These are phyloP conservation scores for Phrynocephalus forsythii DNA, from an alignment of 2,797 vertebrate species.

Conservation along the genomic window DNA sequence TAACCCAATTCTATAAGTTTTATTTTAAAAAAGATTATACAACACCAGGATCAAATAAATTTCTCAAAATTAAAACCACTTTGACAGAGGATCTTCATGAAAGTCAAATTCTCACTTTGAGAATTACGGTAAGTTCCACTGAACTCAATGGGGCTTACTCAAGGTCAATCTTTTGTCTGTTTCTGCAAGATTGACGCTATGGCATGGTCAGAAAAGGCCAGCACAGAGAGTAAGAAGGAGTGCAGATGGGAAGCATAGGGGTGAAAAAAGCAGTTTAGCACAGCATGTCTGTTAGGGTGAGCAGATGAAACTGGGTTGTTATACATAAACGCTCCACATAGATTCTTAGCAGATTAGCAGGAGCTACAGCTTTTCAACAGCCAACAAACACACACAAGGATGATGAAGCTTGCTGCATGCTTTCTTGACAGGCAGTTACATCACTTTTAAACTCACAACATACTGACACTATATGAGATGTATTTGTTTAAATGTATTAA, in stretches of 20 bases:
- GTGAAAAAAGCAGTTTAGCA: slow-evolving; percentile 31
- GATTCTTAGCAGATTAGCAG: slow-evolving; percentile 6
- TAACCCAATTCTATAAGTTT: background rate
- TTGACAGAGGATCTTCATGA: background rate
- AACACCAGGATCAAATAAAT: background rate
- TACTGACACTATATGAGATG: background rate
- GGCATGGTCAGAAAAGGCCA: background rate
- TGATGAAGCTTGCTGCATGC: accelerated
- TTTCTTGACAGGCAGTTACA: background rate
- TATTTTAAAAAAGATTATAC: background rate
- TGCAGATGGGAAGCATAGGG: slow-evolving; percentile 15
- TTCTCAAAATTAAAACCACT: background rate
- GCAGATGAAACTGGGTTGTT: slow-evolving; percentile 31
- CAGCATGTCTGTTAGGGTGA: slow-evolving; percentile 40
- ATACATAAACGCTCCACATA: slow-evolving; percentile 22
- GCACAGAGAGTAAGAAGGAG: background rate
- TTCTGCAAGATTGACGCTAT: background rate
- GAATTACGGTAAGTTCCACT: background rate
- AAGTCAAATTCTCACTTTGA: background rate
- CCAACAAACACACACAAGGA: accelerated
- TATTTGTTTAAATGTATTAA: slow-evolving; percentile 28
- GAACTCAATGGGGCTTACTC: background rate
- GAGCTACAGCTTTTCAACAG: background rate
- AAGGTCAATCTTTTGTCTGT: background rate
- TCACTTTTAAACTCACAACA: slow-evolving; percentile 26